These are phyloP conservation scores for Cryptophagus acutangulus DNA, from an alignment of 2,888 invertebrate species.

Conservation along the genomic window DNA sequence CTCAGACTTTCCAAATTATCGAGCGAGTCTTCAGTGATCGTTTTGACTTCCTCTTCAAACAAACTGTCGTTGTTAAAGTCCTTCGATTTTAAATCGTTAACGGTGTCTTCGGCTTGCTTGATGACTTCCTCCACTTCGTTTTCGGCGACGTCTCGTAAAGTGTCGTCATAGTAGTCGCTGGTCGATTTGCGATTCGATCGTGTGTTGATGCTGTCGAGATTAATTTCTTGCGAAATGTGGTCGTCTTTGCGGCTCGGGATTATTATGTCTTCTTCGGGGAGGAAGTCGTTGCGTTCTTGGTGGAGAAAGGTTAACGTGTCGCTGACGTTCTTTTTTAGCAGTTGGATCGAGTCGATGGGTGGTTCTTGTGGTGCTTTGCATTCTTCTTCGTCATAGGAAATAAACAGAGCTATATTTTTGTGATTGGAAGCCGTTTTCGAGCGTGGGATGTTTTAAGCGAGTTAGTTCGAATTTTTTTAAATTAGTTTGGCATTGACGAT, in stretches of 20 bases:
- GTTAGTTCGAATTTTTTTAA: too few relatives aligned
- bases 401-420: too few relatives aligned
- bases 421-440: too few relatives aligned
- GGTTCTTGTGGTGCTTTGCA: too few relatives aligned
- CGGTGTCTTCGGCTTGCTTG: conserved; percentile 41
- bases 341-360: neutral
- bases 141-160: conserved; percentile 28
- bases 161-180: conserved; percentile 22
- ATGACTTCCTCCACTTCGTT: conserved; percentile 41
- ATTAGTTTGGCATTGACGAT: too few relatives aligned
- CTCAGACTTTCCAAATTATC: conserved; percentile 41
- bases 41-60: conserved; percentile 35
- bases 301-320: conserved; percentile 46
- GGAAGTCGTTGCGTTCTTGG: conserved; percentile 47
- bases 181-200: conserved; percentile 12
- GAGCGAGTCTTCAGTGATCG: conserved; percentile 44
- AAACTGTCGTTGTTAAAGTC: conserved; percentile 10
- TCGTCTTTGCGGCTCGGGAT: conserved; percentile 46
- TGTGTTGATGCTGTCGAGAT: conserved; percentile 34
- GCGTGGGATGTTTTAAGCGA: too few relatives aligned
- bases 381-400: too few relatives aligned
- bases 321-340: conserved; percentile 41
- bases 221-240: conserved; percentile 41
- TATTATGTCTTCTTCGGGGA: conserved; percentile 45
- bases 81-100: conserved; percentile 34